A percentile compares a stretch with the other conserved stretches of the same genome.
phyloP scores from a whole-genome alignment of 1,140 invertebrate species.

The Melitaea cinxia region DNA sequence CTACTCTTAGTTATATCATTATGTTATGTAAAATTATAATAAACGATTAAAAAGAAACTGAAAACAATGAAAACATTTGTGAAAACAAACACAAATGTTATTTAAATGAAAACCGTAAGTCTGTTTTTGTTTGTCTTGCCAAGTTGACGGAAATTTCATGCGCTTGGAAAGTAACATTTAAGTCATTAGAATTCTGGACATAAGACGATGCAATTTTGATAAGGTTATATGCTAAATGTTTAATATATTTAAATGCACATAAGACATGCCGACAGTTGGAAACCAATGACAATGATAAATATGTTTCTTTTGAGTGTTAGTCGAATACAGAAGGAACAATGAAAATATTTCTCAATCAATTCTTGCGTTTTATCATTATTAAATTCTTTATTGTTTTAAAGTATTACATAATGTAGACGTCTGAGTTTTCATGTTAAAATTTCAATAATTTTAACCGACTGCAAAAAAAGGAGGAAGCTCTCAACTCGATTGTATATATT shows the following conservation, averaged over 20 bases:
- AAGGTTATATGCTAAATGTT: slow-evolving; percentile 18
- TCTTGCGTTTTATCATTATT: no score
- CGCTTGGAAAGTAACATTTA: slow-evolving; percentile 19
- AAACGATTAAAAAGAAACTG: background rate
- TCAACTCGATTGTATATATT: no score
- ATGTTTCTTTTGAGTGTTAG: no score
- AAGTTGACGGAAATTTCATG: slow-evolving; percentile 15
- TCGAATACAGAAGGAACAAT: no score
- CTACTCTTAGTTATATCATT: no score
- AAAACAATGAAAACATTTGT: background rate
- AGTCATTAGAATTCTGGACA: slow-evolving; percentile 24
- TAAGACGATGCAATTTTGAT: slow-evolving; percentile 19
- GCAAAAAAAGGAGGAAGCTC: no score
- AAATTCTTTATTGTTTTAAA: no score
- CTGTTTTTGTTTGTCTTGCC: background rate
- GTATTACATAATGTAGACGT: no score
- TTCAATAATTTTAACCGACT: no score
- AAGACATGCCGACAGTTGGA: background rate
- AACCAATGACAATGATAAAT: background rate
- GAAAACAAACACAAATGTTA: background rate
- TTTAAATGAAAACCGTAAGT: slow-evolving; percentile 13
- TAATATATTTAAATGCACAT: slow-evolving; percentile 8
- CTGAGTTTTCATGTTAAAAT: no score
- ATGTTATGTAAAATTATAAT: background rate
- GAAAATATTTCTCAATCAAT: no score